Conservation (phyloP, 37 sponge, comb jelly and placozoan species). For the Dysidea cf. avara region DNA sequence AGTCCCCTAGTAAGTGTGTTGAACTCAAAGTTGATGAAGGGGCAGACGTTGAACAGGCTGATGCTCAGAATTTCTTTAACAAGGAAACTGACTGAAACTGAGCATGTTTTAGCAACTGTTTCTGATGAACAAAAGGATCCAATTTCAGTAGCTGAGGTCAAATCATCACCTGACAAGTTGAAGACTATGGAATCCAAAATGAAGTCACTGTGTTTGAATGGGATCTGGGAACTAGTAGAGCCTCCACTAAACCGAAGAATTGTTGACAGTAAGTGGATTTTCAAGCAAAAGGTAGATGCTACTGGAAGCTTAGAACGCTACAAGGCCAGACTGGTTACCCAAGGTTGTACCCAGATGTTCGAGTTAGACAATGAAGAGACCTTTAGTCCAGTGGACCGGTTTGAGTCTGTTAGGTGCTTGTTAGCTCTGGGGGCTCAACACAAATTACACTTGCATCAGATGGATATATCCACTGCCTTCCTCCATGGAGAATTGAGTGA, state of each 20-base stretch:
- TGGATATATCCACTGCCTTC: conserved; percentile 27
- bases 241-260: conserved; percentile 9
- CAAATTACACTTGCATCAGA: conserved; percentile 19
- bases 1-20: not conserved
- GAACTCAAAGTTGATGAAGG: not conserved
- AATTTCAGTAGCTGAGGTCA: conserved; percentile 13
- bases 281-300: not conserved
- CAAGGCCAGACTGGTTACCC: conserved; percentile 25
- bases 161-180: conserved; percentile 17
- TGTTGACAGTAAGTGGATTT: not conserved
- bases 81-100: not conserved
- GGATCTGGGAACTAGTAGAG: conserved; percentile 43
- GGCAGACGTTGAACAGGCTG: not conserved
- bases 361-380: conserved; percentile 29
- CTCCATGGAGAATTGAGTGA: conserved; percentile 15
- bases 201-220: conserved; percentile 37
- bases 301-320: conserved; percentile 18
- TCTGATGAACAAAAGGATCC: conserved; percentile 1
- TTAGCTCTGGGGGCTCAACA: conserved; percentile 13
- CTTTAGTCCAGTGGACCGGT: conserved; percentile 15
- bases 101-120: not conserved
- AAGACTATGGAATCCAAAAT: conserved; percentile 47
- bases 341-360: conserved; percentile 18
- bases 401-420: conserved; percentile 22
- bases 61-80: not conserved